Base-by-base conservation (phyloP, 2,888 invertebrate species). In the Leptopterna dolabrata region DNA sequence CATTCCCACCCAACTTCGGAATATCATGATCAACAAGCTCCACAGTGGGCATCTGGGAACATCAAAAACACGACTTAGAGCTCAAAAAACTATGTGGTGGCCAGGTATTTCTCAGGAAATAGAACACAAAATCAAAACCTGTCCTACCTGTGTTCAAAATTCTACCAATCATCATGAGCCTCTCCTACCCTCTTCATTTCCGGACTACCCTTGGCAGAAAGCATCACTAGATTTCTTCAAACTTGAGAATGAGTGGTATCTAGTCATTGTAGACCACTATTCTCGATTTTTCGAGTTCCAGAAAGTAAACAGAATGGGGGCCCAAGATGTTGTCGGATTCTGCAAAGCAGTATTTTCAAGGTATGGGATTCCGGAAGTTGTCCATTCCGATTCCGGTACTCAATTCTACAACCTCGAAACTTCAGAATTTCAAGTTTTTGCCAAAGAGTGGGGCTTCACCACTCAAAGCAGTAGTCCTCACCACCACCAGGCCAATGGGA, bases 51-150 rank as follows among this genome's bases (percentile, higher is more conserved):
- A 83, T 19, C 63, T 82, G 14, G 87, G 82, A 29, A 76, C 83
- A 11, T 70, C 87, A 24, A 84, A 87, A 36, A 47, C 51, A 7
- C 29, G 85, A 29, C 16, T 16, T 29, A 30, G 76, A n/a, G 87
- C 87, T 41, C 43, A 55, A 45, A 16, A 29, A 24, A 76, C 84
- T 4, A 76, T 87, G 84, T 87, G 87, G 87, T 87, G 85, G 87
- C 87, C 87, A 36, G 84, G 78, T 14, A 76, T 87, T 30, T 87
- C 87, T 6, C 30, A 14, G n/a, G 73, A 83, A 45, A 83, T 87
- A 16, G 83, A 87, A 71, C 27, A 29, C 6, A 70, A 29, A 76
- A 27, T 87, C 16, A 83, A 73, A 73, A 36, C 51, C 14, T 83
- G 82, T 41, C 55, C 83, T 13, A 29, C 78, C 30, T 82, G 87